Base-by-base conservation (phyloP, 2,797 vertebrate species). In the Yasuhikotakia modesta region DNA sequence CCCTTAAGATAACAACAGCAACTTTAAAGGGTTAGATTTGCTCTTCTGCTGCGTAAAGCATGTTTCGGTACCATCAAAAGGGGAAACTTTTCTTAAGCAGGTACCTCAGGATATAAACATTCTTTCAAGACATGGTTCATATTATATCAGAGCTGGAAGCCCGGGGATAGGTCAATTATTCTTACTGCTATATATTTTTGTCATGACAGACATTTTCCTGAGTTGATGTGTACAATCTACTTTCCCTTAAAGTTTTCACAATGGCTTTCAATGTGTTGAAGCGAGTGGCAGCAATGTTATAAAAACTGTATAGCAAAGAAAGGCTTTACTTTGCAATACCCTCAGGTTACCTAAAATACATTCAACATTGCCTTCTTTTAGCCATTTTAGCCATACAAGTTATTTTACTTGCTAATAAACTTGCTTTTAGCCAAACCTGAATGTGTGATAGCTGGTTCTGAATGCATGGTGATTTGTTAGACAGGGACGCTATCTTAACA, bases 41-140 rank as follows among this genome's bases (percentile, higher is more conserved):
- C 74, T 81, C 81, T 82, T 78, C 74, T 81, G 79, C 73, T 78
- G 74, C 68, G 45, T 65, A 73, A 81, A 77, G 57, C 75, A 75
- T 76, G 57, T 64, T 75, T 80, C 78, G 45, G 21, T 63, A 53
- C 30, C 21, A 63, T 70, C 60, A 68, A 67, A 78, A 68, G 48
- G 48, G 24, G 45, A 78, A 70, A 73, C 45, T 68, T 76, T 57
- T 24, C 61, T 32, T 7, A 64, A 55, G 58, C 69, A 61, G 39
- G 53, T 17, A 39, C 45, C 53, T 24, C 14, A 66, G 52, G 17
- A 72, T 58, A 27, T 24, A 7, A 43, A 43, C 32, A 5, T 46
- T 72, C 43, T 52, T 57, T 65, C 60, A 65, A 24, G 19, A 63
- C 60, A 63, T 27, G 19, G 3, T 11, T 24, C 2, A 71, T 71